Percentiles rank a stretch among this genome's conserved stretches.
Evolutionary conservation across 2,888 invertebrate species (phyloP).

Genomic region (Agrotis exclamationis): DNA sequence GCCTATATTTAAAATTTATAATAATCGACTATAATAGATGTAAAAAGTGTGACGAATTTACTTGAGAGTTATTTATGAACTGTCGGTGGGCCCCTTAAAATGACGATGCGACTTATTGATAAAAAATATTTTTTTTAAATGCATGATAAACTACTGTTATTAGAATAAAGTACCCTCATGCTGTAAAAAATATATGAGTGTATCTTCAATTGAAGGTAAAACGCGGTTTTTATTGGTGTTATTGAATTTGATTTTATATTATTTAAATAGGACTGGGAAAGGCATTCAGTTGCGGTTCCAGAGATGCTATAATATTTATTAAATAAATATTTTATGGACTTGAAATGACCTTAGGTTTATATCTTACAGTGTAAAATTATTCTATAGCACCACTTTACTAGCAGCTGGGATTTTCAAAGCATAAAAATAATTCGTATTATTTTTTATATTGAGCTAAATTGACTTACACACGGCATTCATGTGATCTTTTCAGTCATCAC

Average conservation of each 20-base stretch:
- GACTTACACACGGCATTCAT: too few species aligned
- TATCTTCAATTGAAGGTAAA: conserved; percentile 54
- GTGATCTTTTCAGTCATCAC: too few species aligned
- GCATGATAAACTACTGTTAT: conserved; percentile 76
- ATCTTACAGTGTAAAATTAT: too few species aligned
- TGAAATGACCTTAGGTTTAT: not conserved
- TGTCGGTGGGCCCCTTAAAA: conserved; percentile 71
- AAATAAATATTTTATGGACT: not conserved
- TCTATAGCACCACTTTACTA: not conserved
- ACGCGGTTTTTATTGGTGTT: conserved; percentile 19
- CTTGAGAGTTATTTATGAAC: conserved; percentile 80
- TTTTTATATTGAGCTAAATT: not conserved
- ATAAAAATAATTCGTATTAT: not conserved
- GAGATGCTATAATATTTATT: too few species aligned
- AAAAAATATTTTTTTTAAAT: conserved; percentile 79
- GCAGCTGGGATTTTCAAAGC: not conserved
- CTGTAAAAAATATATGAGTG: conserved; percentile 67
- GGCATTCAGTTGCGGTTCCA: not conserved
- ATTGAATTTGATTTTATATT: conserved; percentile 36
- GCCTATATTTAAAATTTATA: conserved; percentile 69
- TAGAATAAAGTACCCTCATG: conserved; percentile 84
- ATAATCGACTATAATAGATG: conserved; percentile 81
- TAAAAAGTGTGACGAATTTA: conserved; percentile 86
- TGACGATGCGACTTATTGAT: conserved; percentile 77
- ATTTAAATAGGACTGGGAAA: conserved; percentile 29